Conservation (phyloP, 2,113 vertebrate genomes). For the Anoura caudifer region DNA sequence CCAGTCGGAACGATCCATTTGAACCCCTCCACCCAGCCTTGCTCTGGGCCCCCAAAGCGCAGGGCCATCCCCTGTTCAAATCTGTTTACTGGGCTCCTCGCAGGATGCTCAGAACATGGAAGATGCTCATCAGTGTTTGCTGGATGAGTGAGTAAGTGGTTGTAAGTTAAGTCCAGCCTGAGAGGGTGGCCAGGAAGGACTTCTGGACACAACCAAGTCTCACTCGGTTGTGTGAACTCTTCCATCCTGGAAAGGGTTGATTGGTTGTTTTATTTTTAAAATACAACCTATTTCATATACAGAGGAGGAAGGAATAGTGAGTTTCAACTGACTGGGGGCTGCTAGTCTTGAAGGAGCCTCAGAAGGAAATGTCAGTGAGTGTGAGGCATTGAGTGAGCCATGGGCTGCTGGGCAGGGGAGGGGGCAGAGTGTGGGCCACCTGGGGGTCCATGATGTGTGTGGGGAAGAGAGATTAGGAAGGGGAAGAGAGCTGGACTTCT, state of each 20-base stretch:
- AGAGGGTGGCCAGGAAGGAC: neutral
- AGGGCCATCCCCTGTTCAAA: neutral
- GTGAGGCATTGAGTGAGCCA: fast-evolving
- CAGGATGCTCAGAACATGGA: neutral
- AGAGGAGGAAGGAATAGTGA: neutral
- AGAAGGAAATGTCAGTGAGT: neutral
- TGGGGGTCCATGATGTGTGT: fast-evolving
- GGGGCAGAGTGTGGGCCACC: no score
- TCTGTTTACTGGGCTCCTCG: neutral
- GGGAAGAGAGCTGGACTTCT: neutral
- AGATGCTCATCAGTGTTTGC: neutral
- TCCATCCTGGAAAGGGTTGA: neutral
- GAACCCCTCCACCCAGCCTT: neutral
- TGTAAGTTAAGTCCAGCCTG: neutral
- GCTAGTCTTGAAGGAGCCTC: neutral
- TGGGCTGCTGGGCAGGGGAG: neutral
- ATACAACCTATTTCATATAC: neutral
- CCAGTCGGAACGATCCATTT: neutral
- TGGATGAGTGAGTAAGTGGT: neutral
- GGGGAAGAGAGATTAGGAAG: neutral
- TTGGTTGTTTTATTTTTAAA: neutral
- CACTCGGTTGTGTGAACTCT: neutral
- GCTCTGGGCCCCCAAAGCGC: neutral
- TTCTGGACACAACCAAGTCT: neutral
- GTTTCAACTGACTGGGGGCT: neutral